Percentiles rank a stretch among this genome's conserved stretches.
These are phyloP conservation scores for Clinocottus analis DNA, from an alignment of 2,113 vertebrate species.

Conservation along the genomic window DNA sequence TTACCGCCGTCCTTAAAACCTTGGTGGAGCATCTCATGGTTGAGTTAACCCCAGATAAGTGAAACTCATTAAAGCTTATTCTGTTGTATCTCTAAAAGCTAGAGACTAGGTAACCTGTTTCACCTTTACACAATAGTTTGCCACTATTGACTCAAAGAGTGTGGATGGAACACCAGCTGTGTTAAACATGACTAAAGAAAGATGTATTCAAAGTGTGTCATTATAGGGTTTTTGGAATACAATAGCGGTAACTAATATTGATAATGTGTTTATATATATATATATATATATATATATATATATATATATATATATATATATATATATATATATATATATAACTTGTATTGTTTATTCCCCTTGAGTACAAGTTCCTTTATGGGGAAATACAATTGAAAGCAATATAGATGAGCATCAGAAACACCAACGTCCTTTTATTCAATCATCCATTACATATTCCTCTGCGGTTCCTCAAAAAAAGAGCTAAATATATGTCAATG, in stretches of 20 bases:
- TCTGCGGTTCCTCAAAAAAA: constrained; percentile 40
- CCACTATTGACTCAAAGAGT: constrained; percentile 31
- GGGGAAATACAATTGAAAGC: constrained; percentile 47
- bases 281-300: not conserved
- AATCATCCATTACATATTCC: constrained; percentile 60
- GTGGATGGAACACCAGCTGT: constrained; percentile 8
- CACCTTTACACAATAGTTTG: constrained; percentile 46
- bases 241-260: constrained; percentile 55
- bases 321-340: not conserved
- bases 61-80: constrained; percentile 48
- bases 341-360: constrained; percentile 69
- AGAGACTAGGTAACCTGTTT: constrained; percentile 44
- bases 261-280: not conserved
- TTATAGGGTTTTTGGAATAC: constrained; percentile 8
- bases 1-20: constrained; percentile 25
- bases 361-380: constrained; percentile 39
- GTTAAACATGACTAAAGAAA: constrained; percentile 12
- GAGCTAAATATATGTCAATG: constrained; percentile 74
- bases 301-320: not conserved
- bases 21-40: constrained; percentile 28
- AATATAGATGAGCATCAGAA: constrained; percentile 65
- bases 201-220: constrained; percentile 10
- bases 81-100: constrained; percentile 43
- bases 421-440: constrained; percentile 63
- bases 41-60: constrained; percentile 40